Evolutionary conservation across 2,113 vertebrate genomes (phyloP).

Genomic region (Vidua chalybeata): DNA sequence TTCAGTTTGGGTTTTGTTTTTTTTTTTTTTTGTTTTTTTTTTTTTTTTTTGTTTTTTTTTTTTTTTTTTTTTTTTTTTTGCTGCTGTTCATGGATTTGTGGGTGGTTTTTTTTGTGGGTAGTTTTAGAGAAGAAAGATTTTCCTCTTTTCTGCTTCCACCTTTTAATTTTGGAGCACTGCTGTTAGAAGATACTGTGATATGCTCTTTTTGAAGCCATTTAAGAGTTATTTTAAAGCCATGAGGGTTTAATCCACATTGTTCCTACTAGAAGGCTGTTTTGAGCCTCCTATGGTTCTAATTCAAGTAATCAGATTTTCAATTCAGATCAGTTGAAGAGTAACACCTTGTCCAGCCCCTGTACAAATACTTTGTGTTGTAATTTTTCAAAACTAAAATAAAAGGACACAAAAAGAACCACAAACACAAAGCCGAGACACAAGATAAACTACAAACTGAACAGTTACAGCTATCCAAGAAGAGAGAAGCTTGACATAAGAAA

Average conservation of each 20-base stretch:
- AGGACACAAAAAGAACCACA: not conserved
- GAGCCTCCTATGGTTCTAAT: not conserved
- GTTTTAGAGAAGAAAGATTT: not conserved
- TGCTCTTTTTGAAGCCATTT: not conserved
- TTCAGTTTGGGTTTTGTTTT: too few species aligned
- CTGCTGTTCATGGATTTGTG: not conserved
- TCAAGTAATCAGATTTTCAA: not conserved
- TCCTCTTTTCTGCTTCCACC: not conserved
- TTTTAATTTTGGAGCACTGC: not conserved
- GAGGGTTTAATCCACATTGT: not conserved
- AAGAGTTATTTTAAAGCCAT: not conserved
- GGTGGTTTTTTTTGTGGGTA: not conserved
- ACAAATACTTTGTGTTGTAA: rapidly evolving
- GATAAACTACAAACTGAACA: not conserved
- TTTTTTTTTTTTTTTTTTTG: not conserved
- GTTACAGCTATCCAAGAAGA: not conserved
- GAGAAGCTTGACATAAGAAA: not conserved
- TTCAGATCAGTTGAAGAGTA: not conserved
- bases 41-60: not conserved
- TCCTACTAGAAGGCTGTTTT: not conserved
- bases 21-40: too few species aligned
- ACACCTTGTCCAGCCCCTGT: not conserved
- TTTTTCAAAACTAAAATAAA: not conserved
- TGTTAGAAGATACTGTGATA: not conserved
- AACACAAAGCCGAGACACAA: not conserved